Evolutionary conservation across 2,888 invertebrate genomes (phyloP).

Genomic region (Holacanthella duospinosa): DNA sequence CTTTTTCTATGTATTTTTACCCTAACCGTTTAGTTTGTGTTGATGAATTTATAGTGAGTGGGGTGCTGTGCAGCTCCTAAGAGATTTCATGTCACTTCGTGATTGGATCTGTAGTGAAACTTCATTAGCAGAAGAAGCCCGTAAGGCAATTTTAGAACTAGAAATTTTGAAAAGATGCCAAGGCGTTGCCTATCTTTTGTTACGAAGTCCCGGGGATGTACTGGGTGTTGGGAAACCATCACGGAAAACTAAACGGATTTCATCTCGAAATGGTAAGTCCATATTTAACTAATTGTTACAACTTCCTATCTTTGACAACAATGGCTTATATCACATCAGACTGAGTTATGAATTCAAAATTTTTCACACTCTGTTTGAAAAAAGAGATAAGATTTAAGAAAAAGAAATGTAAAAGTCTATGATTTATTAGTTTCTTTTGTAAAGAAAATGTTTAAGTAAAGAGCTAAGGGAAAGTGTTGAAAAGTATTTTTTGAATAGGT

Average conservation of each 20-base stretch:
- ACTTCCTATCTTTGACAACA: not conserved
- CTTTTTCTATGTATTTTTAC: no score
- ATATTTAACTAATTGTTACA: no score
- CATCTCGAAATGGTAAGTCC: conserved; percentile 24
- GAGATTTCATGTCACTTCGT: conserved; percentile 69
- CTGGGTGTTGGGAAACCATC: conserved; percentile 54
- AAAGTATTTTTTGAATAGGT: not conserved
- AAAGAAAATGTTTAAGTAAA: no score
- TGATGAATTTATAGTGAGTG: no score
- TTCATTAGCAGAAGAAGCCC: conserved; percentile 39
- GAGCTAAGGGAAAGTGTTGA: no score
- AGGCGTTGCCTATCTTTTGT: conserved; percentile 67
- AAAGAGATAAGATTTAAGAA: no score
- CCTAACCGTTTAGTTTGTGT: no score
- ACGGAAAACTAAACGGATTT: conserved; percentile 29
- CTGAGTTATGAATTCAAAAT: not conserved
- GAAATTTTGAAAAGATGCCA: conserved; percentile 62
- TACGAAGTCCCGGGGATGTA: conserved; percentile 72
- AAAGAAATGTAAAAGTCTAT: no score
- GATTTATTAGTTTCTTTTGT: no score
- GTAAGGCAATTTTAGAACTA: conserved; percentile 40
- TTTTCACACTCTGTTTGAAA: not conserved
- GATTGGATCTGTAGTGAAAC: conserved; percentile 56
- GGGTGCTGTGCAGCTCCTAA: conserved; percentile 66
- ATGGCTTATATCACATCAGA: not conserved